Conservation (phyloP, 2,113 vertebrate species). For the Hippocampus comes region DNA sequence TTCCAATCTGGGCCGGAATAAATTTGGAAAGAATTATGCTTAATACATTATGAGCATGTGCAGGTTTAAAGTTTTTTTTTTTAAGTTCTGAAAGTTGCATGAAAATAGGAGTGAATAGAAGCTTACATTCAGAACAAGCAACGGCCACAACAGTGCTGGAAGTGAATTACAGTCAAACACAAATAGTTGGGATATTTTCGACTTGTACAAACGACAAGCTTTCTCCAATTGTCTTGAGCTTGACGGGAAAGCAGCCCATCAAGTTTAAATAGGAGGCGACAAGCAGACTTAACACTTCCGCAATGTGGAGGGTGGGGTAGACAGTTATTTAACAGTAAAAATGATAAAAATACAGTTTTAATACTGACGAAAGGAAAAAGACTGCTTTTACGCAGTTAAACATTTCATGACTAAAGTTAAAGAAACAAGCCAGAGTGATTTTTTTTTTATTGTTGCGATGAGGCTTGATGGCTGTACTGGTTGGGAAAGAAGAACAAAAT, state of each 20-base stretch:
- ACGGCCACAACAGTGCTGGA: conserved; percentile 39
- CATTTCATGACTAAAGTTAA: conserved; percentile 15
- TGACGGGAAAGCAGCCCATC: neutral
- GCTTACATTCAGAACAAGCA: conserved; percentile 55
- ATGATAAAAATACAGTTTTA: conserved; percentile 68
- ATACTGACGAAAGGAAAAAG: conserved; percentile 70
- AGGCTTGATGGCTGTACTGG: conserved; percentile 61
- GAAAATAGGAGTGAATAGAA: conserved; percentile 13
- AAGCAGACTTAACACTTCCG: conserved; percentile 32
- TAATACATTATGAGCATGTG: neutral
- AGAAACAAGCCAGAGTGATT: conserved; percentile 37
- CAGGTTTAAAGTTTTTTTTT: neutral
- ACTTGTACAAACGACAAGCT: conserved; percentile 2
- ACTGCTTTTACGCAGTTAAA: conserved; percentile 16
- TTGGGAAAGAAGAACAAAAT: conserved; percentile 17
- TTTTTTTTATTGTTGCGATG: conserved; percentile 50
- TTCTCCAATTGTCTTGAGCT: neutral
- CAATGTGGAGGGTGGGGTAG: conserved; percentile 41
- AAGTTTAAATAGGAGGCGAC: conserved; percentile 19
- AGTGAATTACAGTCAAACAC: conserved; percentile 44
- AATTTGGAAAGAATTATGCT: neutral
- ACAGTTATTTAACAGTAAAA: conserved; percentile 59
- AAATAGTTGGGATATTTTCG: conserved; percentile 51
- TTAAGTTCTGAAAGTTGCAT: neutral
- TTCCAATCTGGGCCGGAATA: neutral